Base-by-base conservation (phyloP, 2,113 vertebrate genomes). In the Crotophaga sulcirostris region DNA sequence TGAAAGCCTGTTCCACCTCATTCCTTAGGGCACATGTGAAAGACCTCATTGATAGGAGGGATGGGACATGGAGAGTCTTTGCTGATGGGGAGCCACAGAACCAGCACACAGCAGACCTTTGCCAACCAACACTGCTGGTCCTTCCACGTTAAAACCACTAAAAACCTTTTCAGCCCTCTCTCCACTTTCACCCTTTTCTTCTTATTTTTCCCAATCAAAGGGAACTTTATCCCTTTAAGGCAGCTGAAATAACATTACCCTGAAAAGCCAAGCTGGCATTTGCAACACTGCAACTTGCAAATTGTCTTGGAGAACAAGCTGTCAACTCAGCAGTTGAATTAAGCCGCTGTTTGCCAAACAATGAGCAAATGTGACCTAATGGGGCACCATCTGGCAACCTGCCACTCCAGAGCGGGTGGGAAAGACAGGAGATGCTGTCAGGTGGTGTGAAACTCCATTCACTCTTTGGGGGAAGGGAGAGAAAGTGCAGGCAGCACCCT, bases 301-400 rank as follows among this genome's bases (percentile, higher is more conserved):
- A 97, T 95, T 92, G 97, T 96, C 94, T 97, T 75, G 77, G 91
- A 97, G 96, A 96, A 92, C 94, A 97, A 96, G 96, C 96, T 97
- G 96, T 97, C 97, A 97, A 96, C 92, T 97, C 95, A 97, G 96
- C 96, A 96, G 94, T 97, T 81, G 94, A 95, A 96, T 94, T 89
- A 97, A 94, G 94, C 93, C 7, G 69, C 96, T 95, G 89, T 96
- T 97, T 96, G 95, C 96, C 96, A 97, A 97, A 97, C 96, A 96
- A 96, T 70, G 93, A 97, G 91, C 95, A 96, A 96, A 92, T 76
- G 93, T 93, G 96, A 97, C 97, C 96, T 96, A 96, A 95, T 72
- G 85, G 97, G 94, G 83, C 95, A 96, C 96, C 96, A 95, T 92
- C 95, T 97, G 96, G 97, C 96, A 94, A 77, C 87, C 89, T 87